Percentiles rank a stretch among this genome's conserved stretches.
These are phyloP conservation scores for Eulemur macaco DNA, from an alignment of 2,113 vertebrate species.

Conservation along the genomic window DNA sequence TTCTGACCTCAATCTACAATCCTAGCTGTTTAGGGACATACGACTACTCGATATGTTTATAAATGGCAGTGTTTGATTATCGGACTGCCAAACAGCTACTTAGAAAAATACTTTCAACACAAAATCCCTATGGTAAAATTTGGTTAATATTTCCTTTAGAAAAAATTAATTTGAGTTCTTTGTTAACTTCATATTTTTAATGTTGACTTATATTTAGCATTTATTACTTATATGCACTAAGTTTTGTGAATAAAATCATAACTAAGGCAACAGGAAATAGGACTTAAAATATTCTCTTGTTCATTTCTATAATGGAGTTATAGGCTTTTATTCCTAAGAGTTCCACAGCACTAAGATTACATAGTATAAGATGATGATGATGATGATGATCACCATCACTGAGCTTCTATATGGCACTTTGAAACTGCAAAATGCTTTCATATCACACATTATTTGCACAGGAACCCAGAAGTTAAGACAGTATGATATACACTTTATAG, in stretches of 20 bases:
- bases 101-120: not conserved
- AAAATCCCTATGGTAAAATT: not conserved
- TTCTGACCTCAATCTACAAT: not conserved
- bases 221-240: not conserved
- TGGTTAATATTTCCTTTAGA: not conserved
- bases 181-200: not conserved
- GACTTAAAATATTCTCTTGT: slow-evolving; percentile 59
- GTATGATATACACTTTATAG: not conserved
- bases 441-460: not conserved
- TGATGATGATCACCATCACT: not conserved
- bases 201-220: not conserved
- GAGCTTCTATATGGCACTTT: not conserved
- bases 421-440: not conserved
- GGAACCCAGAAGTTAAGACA: not conserved
- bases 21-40: rapidly evolving
- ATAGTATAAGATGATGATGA: not conserved
- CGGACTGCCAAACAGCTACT: not conserved
- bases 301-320: slow-evolving; percentile 10
- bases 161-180: not conserved
- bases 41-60: not conserved
- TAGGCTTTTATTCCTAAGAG: not conserved
- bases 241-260: not conserved
- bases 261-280: not conserved
- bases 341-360: not conserved
- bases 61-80: not conserved